These are phyloP conservation scores for Limnephilus rhombicus DNA, from an alignment of 2,888 invertebrate genomes.

Conservation along the genomic window DNA sequence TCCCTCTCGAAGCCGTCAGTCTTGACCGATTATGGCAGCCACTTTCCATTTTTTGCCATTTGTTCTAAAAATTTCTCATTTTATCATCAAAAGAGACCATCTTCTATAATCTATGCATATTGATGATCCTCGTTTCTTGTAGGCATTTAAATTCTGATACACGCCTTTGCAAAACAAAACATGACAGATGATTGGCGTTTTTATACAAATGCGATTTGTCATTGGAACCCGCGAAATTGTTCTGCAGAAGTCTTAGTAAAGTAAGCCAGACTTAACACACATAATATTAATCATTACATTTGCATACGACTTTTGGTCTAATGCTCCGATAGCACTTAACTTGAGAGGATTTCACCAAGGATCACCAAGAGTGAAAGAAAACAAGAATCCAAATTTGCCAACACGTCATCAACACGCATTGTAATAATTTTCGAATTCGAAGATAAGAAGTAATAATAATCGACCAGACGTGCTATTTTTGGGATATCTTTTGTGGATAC, in stretches of 20 bases:
- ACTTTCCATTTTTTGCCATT: constrained; percentile 34
- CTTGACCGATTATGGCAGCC: constrained; percentile 5
- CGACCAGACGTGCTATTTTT: neutral
- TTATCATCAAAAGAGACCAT: neutral
- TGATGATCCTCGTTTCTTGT: neutral
- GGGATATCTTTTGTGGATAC: too few relatives aligned
- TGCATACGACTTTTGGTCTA: neutral
- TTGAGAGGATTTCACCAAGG: neutral
- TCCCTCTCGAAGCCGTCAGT: constrained; percentile 20
- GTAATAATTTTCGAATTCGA: neutral
- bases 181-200: constrained; percentile 34
- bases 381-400: neutral
- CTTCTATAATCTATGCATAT: neutral
- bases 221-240: neutral
- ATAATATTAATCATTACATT: neutral
- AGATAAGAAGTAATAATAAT: neutral
- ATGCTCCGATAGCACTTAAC: neutral
- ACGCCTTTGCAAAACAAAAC: constrained; percentile 27
- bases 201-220: constrained; percentile 12
- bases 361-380: neutral
- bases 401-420: neutral
- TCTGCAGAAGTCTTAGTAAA: neutral
- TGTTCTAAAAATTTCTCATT: constrained; percentile 4
- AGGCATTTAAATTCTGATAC: neutral
- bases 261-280: neutral